Percentiles rank a stretch among this genome's conserved stretches.
These are phyloP conservation scores for Drosophila lacertosa DNA, from an alignment of 1,140 invertebrate species.

Conservation along the genomic window DNA sequence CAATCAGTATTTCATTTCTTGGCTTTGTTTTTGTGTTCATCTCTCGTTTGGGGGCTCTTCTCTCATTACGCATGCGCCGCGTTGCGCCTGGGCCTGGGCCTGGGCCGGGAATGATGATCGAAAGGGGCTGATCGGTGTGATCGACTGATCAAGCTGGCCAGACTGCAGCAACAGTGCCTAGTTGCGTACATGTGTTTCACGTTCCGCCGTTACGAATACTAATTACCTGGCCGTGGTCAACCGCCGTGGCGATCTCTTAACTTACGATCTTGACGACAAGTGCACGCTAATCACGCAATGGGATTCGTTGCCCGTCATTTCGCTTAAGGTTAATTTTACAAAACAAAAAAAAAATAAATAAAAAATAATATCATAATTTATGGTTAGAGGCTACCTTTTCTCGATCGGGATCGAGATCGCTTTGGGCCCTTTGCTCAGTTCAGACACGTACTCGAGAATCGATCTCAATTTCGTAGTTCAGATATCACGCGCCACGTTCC, in stretches of 20 bases:
- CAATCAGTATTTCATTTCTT: slow-evolving; percentile 6
- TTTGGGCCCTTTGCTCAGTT: slow-evolving; percentile 44
- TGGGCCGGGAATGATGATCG: slow-evolving; percentile 29
- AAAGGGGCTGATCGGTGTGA: slow-evolving; percentile 1
- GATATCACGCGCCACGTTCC: slow-evolving; percentile 79
- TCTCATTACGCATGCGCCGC: slow-evolving; percentile 68
- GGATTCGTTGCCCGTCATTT: slow-evolving; percentile 44
- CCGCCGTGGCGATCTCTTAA: slow-evolving; percentile 30
- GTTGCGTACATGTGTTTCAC: slow-evolving; percentile 62
- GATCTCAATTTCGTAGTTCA: slow-evolving; percentile 82
- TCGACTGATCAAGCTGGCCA: slow-evolving; percentile 16
- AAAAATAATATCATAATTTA: slow-evolving; percentile 81
- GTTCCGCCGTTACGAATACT: slow-evolving; percentile 67
- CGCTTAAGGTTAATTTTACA: slow-evolving; percentile 69
- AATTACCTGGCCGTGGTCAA: slow-evolving; percentile 53
- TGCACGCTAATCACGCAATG: slow-evolving; percentile 58
- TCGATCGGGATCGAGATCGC: not conserved
- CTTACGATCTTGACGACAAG: slow-evolving; percentile 56
- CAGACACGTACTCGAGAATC: slow-evolving; percentile 69
- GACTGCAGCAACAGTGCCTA: slow-evolving; percentile 20
- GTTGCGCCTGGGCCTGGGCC: slow-evolving; percentile 30
- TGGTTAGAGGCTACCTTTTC: slow-evolving; percentile 50
- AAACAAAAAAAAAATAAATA: slow-evolving; percentile 2
- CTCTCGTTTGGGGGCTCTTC: no score
- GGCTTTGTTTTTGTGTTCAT: not conserved